phyloP scores from a whole-genome alignment of 2,888 invertebrate species.

The Drosophila subquinaria region DNA sequence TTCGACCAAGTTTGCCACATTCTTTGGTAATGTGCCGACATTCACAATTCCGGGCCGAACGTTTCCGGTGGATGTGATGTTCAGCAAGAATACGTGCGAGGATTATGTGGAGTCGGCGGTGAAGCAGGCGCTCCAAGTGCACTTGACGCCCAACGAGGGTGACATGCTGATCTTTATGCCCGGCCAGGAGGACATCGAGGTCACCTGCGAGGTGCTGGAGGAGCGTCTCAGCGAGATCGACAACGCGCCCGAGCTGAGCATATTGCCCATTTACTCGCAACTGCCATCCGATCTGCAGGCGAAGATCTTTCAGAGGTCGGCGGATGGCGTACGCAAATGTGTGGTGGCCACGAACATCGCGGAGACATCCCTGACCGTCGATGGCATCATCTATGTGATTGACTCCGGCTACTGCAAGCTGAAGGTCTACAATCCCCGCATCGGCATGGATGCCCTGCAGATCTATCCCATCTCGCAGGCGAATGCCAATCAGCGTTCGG shows the following conservation, averaged over 20 bases:
- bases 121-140: conserved; percentile 97
- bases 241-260: conserved; percentile 96
- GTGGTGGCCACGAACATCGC: conserved; percentile 99
- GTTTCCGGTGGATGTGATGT: conserved; percentile 95
- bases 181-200: conserved; percentile 99
- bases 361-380: conserved; percentile 94
- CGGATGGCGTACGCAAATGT: conserved; percentile 97
- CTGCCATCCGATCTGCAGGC: conserved; percentile 99
- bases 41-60: conserved; percentile 99
- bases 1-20: conserved; percentile 97
- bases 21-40: conserved; percentile 99
- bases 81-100: conserved; percentile 96
- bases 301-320: conserved; percentile 98
- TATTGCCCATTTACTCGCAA: conserved; percentile 99
- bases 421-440: conserved; percentile 95
- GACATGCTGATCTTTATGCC: conserved; percentile 99
- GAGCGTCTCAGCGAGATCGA: conserved; percentile 96
- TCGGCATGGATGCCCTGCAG: conserved; percentile 99
- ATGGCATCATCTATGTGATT: conserved; percentile 99
- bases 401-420: conserved; percentile 99
- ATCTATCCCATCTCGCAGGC: conserved; percentile 99
- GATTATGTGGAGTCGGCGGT: conserved; percentile 99
- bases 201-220: conserved; percentile 92
- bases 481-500: conserved; percentile 98
- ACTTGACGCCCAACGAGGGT: conserved; percentile 95